phyloP scores from a whole-genome alignment of 2,797 vertebrate species.

The Gymnoscopelus microlampas region DNA sequence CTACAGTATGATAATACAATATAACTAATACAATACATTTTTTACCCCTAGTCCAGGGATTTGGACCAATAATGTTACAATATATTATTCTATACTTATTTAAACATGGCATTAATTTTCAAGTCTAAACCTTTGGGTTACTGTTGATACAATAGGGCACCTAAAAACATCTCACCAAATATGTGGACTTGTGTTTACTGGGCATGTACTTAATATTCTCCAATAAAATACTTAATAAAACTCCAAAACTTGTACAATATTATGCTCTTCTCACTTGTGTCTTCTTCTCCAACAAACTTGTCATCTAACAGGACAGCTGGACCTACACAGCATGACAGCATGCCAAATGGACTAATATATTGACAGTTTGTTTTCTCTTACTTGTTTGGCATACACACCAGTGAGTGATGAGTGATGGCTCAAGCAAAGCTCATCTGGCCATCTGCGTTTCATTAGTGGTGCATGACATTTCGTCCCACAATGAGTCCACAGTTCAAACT shows the following conservation, averaged over 20 bases:
- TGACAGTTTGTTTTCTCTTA: slow-evolving; percentile 59
- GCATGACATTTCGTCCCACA: slow-evolving; percentile 77
- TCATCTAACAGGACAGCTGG: slow-evolving; percentile 50
- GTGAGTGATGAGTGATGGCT: slow-evolving; percentile 71
- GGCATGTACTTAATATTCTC: too few species aligned
- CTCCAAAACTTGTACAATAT: not conserved
- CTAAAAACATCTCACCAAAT: too few species aligned
- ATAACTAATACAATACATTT: too few species aligned
- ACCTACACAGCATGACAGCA: slow-evolving; percentile 43
- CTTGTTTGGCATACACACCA: slow-evolving; percentile 70
- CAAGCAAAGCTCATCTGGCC: slow-evolving; percentile 70
- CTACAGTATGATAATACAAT: too few species aligned
- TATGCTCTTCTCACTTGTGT: slow-evolving; percentile 26
- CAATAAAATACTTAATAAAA: too few species aligned
- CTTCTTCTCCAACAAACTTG: slow-evolving; percentile 29
- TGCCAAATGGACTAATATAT: slow-evolving; percentile 56
- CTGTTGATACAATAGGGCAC: too few species aligned
- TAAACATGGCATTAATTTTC: too few species aligned
- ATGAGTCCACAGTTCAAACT: slow-evolving; percentile 51
- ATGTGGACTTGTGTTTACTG: too few species aligned
- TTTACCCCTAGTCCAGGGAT: not conserved
- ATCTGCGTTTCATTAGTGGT: slow-evolving; percentile 77
- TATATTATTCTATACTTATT: slow-evolving; percentile 17
- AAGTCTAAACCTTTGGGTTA: too few species aligned
- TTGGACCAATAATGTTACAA: slow-evolving; percentile 35